Percentiles rank a stretch among this genome's conserved stretches.
Conservation (phyloP, 2,113 vertebrate species). For the Hippocampus zosterae region DNA sequence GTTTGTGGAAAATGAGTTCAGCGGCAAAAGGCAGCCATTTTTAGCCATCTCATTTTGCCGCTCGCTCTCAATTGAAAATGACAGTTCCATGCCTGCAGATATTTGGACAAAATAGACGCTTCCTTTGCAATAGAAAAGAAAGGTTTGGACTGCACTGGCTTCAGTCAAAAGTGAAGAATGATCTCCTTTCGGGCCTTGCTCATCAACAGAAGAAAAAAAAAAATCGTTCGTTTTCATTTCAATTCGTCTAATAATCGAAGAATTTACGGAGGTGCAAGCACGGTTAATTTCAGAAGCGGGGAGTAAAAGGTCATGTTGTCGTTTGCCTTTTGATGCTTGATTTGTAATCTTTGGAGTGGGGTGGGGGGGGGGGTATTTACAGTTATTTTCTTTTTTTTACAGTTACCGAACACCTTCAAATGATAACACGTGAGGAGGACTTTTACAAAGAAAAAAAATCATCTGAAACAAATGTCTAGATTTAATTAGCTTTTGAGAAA, state of each 20-base stretch:
- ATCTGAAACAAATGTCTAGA: conserved; percentile 54
- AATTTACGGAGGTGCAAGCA: conserved; percentile 31
- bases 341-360: not conserved
- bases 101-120: conserved; percentile 69
- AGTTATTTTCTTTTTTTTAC: not conserved
- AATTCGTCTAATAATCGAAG: conserved; percentile 53
- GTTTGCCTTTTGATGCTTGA: not conserved
- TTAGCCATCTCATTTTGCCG: not conserved
- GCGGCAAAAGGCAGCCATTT: not conserved
- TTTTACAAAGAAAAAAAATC: not conserved
- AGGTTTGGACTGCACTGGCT: conserved; percentile 77
- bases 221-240: no score
- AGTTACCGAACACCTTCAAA: conserved; percentile 42
- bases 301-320: conserved; percentile 32
- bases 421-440: conserved; percentile 27
- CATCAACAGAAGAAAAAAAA: conserved; percentile 60
- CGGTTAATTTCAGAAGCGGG: conserved; percentile 10
- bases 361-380: no score
- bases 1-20: no score
- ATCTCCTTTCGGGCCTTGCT: conserved; percentile 76
- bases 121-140: conserved; percentile 59
- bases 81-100: conserved; percentile 63
- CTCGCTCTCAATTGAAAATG: not conserved
- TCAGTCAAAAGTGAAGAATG: conserved; percentile 73
- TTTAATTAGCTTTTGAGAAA: conserved; percentile 79